Evolutionary conservation across 2,888 invertebrate genomes (phyloP), one percentile per base, ranked within the genome.

Genomic region (Drosophila birchii): DNA sequence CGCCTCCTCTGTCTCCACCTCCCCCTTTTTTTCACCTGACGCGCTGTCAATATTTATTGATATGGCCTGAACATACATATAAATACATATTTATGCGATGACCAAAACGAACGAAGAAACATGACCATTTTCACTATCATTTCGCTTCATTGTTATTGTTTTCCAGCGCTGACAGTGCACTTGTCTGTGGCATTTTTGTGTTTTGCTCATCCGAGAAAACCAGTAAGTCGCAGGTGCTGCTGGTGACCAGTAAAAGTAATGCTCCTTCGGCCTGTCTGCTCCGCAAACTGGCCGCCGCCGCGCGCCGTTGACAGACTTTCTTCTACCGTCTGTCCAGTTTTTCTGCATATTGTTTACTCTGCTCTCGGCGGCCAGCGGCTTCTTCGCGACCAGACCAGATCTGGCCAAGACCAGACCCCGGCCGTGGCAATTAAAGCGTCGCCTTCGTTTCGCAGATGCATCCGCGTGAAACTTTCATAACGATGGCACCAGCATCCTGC

Each of bases 71-170:
- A 76, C 62, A 69, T 36, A 53, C 47, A 32, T 57, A 62, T 54
- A 57, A 39, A 57, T 59, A 62, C 43, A 62, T 72, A 77, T 80
- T 80, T 75, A 84, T 84, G 86, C 84, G 81, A 86, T 86, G 85
- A 87, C 84, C 81, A 84, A 86, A 86, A 74, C 38, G 59, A 56
- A 43, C 36, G 67, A 63, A 66, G 54, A 73, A 63, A 71, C 77
- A 76, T 81, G 64, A 80, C 82, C 82, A 82, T 84, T 84, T 84
- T 84, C 84, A 84, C 84, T 84, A 84, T 87, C 84, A 87, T 87
- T 83, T 87, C 64, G 85, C 66, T 45, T 71, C 69, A 79, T 80
- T 82, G 82, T 85, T 82, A 82, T 80, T 86, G 80, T 81, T 73
- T 73, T 72, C 34, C 57, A 59, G 58, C 60, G 55, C 60, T 34